Percentiles rank a stretch among this genome's conserved stretches.
Conservation (phyloP, 2,797 vertebrate species). For the Sebastes nivosus region DNA sequence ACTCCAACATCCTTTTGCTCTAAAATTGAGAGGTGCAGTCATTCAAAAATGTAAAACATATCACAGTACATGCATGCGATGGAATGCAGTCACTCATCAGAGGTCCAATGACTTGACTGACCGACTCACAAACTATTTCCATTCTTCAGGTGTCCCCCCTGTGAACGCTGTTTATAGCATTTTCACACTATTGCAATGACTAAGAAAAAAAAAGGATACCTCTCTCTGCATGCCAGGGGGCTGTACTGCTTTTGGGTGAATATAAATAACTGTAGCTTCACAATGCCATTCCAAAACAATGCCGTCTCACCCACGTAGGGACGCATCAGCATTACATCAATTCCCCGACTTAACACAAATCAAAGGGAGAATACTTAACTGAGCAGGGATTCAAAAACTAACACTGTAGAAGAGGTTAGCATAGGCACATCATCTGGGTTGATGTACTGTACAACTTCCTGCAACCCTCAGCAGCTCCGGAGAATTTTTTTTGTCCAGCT, state of each 20-base stretch:
- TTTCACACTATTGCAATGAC: slow-evolving; percentile 80
- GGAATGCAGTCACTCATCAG: slow-evolving; percentile 78
- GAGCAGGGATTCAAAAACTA: slow-evolving; percentile 71
- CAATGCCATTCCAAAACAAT: slow-evolving; percentile 73
- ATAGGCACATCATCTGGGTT: slow-evolving; percentile 69
- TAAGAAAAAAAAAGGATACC: slow-evolving; percentile 71
- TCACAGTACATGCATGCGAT: slow-evolving; percentile 82
- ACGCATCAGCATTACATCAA: slow-evolving; percentile 57
- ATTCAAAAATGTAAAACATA: slow-evolving; percentile 71
- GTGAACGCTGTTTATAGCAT: slow-evolving; percentile 74
- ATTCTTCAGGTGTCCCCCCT: slow-evolving; percentile 72
- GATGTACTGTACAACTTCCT: slow-evolving; percentile 66
- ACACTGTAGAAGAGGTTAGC: slow-evolving; percentile 75
- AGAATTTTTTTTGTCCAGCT: slow-evolving; percentile 45
- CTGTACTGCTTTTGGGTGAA: slow-evolving; percentile 80
- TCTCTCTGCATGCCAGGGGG: slow-evolving; percentile 84
- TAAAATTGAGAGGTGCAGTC: slow-evolving; percentile 55
- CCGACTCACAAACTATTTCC: slow-evolving; percentile 53
- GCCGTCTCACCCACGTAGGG: slow-evolving; percentile 60
- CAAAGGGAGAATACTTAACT: slow-evolving; percentile 58
- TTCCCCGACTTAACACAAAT: slow-evolving; percentile 58
- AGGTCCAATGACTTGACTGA: slow-evolving; percentile 49
- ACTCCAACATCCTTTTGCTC: slow-evolving; percentile 42
- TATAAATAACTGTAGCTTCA: slow-evolving; percentile 79
- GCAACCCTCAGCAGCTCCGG: slow-evolving; percentile 66